Conservation (phyloP, 1,140 invertebrate genomes). For the Meloidogyne chitwoodi region DNA sequence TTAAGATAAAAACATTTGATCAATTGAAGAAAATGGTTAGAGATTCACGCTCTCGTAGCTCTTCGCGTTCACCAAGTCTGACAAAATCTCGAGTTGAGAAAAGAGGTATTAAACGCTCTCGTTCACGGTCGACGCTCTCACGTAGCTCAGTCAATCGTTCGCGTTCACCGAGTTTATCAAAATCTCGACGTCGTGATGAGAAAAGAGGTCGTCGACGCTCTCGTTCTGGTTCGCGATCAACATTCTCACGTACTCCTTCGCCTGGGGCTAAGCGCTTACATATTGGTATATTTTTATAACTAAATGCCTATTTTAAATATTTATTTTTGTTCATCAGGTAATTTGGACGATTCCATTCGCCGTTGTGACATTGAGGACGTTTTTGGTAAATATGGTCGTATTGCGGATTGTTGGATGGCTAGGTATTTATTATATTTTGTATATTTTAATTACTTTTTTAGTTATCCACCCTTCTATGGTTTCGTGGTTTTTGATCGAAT, state of each 20-base stretch:
- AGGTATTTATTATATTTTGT: conserved; percentile 2
- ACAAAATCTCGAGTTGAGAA: too few species aligned
- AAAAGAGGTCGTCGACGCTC: background rate
- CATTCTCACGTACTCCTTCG: conserved; percentile 25
- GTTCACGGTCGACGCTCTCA: background rate
- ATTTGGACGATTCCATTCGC: conserved; percentile 31
- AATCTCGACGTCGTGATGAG: background rate
- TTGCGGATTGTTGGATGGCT: conserved; percentile 33
- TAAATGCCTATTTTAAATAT: background rate
- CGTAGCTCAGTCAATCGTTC: background rate
- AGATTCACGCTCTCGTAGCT: background rate
- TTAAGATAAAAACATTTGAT: background rate
- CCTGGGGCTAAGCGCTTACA: conserved; percentile 28
- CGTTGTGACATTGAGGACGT: conserved; percentile 35
- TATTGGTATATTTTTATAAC: conserved; percentile 4
- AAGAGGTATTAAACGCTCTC: too few species aligned
- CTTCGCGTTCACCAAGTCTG: background rate
- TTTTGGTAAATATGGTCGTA: conserved; percentile 32
- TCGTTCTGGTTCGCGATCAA: conserved; percentile 13
- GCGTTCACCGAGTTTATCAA: background rate
- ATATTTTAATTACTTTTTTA: background rate
- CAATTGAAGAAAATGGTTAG: background rate
- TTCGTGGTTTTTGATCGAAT: conserved; percentile 27
- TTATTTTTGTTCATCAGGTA: background rate
- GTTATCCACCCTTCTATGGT: conserved; percentile 33